Conservation (phyloP, 35 echinoderm and acorn worm genomes). For the Strongylocentrotus purpuratus region DNA sequence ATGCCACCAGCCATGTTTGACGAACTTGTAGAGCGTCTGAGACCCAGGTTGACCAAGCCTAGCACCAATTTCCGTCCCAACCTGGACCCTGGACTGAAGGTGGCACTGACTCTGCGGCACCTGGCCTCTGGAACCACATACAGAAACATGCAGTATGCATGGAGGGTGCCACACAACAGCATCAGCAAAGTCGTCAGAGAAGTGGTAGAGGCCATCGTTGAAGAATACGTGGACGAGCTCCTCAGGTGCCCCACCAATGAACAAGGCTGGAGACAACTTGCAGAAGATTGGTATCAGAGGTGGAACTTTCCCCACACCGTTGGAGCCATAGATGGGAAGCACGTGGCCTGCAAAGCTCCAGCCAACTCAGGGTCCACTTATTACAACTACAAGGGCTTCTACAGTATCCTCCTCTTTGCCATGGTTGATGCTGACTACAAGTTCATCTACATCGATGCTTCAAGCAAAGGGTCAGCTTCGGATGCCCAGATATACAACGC, state of each 20-base stretch:
- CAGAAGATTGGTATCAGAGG: constrained; percentile 41
- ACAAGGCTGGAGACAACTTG: constrained; percentile 35
- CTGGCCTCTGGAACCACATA: constrained; percentile 57
- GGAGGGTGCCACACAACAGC: constrained; percentile 62
- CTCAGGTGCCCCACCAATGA: constrained; percentile 55
- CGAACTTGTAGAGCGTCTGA: constrained; percentile 52
- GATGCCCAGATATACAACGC: no score
- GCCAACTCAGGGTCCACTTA: no score
- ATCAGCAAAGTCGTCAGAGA: constrained; percentile 47
- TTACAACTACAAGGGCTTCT: no score
- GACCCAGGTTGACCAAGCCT: constrained; percentile 53
- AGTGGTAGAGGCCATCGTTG: constrained; percentile 61
- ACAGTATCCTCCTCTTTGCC: no score
- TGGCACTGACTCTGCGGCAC: constrained; percentile 51
- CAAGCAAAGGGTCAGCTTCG: no score
- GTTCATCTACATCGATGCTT: no score
- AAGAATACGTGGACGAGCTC: constrained; percentile 63
- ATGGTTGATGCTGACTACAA: no score
- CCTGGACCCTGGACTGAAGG: constrained; percentile 49
- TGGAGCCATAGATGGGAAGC: no score
- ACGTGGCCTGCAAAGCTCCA: no score
- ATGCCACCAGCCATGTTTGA: constrained; percentile 67
- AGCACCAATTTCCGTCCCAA: not conserved
- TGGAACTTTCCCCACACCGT: constrained; percentile 82
- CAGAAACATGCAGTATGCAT: constrained; percentile 42